Conservation (phyloP, 2,888 invertebrate genomes). For the Ochlodes sylvanus region DNA sequence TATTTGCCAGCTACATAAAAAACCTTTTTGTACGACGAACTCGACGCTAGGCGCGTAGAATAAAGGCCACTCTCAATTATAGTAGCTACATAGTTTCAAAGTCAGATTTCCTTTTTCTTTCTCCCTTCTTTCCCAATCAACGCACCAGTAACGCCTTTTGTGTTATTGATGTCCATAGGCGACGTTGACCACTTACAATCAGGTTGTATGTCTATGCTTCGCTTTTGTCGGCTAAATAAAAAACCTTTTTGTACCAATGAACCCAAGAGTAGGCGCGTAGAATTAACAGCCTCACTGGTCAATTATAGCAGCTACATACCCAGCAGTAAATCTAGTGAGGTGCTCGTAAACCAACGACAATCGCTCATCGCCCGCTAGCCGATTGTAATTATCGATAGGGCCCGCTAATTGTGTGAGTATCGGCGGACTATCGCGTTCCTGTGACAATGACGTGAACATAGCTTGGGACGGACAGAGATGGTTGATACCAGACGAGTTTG, state of each 20-base stretch:
- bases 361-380: constrained; percentile 49
- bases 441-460: constrained; percentile 51
- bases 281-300: background rate
- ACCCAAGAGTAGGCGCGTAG: too few relatives aligned
- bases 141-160: too few relatives aligned
- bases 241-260: too few relatives aligned
- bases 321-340: constrained; percentile 23
- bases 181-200: too few relatives aligned
- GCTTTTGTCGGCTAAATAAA: too few relatives aligned
- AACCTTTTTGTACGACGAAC: too few relatives aligned
- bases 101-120: too few relatives aligned
- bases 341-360: constrained; percentile 41
- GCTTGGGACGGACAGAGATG: constrained; percentile 32
- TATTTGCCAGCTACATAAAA: too few relatives aligned
- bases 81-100: constrained; percentile 16
- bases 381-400: constrained; percentile 80
- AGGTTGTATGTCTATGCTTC: too few relatives aligned
- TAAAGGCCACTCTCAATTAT: constrained; percentile 14
- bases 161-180: too few relatives aligned
- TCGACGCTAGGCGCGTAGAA: too few relatives aligned
- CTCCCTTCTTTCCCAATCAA: too few relatives aligned
- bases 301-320: constrained; percentile 24
- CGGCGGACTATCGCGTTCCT: constrained; percentile 48
- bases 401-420: constrained; percentile 69
- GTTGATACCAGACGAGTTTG: constrained; percentile 1